Percentiles rank a stretch among this genome's conserved stretches.
Evolutionary conservation across 1,140 invertebrate species (phyloP).

Genomic region (Mactra quadrangularis): DNA sequence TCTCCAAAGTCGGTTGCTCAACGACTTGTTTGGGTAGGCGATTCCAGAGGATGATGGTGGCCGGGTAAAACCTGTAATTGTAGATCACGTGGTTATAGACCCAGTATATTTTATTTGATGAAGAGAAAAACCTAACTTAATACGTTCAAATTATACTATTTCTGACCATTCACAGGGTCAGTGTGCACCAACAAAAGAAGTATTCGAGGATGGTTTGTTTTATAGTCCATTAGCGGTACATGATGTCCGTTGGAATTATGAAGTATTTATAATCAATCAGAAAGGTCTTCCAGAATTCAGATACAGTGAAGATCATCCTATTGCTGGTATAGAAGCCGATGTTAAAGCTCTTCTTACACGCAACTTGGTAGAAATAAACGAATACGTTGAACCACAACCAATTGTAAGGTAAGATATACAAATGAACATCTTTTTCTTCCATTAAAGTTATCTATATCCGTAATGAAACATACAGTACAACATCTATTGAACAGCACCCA

Average conservation of each 20-base stretch:
- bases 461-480: background rate
- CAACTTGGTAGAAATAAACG: background rate
- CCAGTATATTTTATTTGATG: too few relatives aligned
- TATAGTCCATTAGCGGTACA: slow-evolving; percentile 79
- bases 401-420: background rate
- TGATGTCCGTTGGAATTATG: slow-evolving; percentile 87
- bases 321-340: slow-evolving; percentile 31
- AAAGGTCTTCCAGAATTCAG: slow-evolving; percentile 78
- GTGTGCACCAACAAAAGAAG: slow-evolving; percentile 69
- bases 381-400: background rate
- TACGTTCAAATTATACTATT: too few relatives aligned
- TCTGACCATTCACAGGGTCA: slow-evolving; percentile 69
- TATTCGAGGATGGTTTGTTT: slow-evolving; percentile 68
- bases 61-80: too few relatives aligned
- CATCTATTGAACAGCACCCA: too few relatives aligned
- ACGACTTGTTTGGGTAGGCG: too few relatives aligned
- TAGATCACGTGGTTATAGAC: too few relatives aligned
- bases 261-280: slow-evolving; percentile 86
- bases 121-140: too few relatives aligned
- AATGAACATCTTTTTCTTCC: background rate
- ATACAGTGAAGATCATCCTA: slow-evolving; percentile 62
- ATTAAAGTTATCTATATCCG: background rate
- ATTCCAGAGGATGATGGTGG: too few relatives aligned
- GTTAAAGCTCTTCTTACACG: slow-evolving; percentile 29
- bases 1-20: too few relatives aligned